These are phyloP conservation scores for Neodiprion pinetum DNA, from an alignment of 1,140 invertebrate species.

Conservation along the genomic window DNA sequence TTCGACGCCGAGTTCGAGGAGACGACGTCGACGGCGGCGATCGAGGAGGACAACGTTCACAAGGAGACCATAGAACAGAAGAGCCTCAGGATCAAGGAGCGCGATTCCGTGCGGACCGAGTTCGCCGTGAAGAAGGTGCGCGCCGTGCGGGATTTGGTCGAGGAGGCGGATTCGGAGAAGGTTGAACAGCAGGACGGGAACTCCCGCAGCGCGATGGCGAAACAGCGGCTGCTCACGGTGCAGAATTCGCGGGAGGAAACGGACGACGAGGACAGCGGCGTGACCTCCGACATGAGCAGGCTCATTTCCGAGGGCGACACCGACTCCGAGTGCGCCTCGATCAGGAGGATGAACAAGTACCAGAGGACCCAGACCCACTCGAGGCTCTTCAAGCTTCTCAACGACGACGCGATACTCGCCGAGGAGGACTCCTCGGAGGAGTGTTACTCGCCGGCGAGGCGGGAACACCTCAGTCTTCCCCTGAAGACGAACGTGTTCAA, in stretches of 20 bases:
- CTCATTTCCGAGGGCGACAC: slow-evolving; percentile 73
- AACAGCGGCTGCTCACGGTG: slow-evolving; percentile 44
- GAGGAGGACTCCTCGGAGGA: slow-evolving; percentile 49
- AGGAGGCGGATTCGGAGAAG: slow-evolving; percentile 17
- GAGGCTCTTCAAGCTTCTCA: slow-evolving; percentile 71
- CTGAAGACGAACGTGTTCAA: slow-evolving; percentile 34
- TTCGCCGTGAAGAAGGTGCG: slow-evolving; percentile 9
- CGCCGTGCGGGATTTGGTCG: slow-evolving; percentile 21
- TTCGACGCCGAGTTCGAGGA: not conserved
- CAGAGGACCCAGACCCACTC: slow-evolving; percentile 77
- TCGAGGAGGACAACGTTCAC: not conserved
- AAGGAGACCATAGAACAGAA: slow-evolving; percentile 16
- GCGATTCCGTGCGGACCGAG: slow-evolving; percentile 9
- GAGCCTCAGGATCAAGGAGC: slow-evolving; percentile 17
- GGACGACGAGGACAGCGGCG: slow-evolving; percentile 75
- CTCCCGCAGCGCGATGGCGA: slow-evolving; percentile 39
- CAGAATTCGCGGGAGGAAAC: slow-evolving; percentile 63
- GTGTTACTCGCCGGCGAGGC: not conserved
- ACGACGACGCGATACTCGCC: slow-evolving; percentile 62
- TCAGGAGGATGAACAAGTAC: slow-evolving; percentile 66
- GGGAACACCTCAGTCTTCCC: slow-evolving; percentile 38
- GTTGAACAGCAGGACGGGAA: slow-evolving; percentile 34
- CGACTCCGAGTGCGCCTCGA: slow-evolving; percentile 67
- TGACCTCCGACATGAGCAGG: slow-evolving; percentile 74
- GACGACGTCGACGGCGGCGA: not conserved